Evolutionary conservation across 2,797 vertebrate species (phyloP).

Genomic region (Glyptemys insculpta): DNA sequence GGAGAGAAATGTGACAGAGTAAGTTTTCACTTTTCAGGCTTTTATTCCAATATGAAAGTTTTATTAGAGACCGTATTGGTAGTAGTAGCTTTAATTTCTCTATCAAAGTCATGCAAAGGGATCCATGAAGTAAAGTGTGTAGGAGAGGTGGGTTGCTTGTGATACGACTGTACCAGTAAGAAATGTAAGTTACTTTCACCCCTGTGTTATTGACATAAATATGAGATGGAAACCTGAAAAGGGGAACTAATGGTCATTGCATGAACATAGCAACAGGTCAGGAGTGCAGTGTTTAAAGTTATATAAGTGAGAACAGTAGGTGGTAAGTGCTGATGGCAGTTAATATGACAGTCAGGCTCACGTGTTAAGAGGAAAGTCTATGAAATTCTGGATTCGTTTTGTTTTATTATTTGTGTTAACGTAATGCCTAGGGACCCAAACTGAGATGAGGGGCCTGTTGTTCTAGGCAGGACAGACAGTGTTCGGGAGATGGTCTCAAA

Average conservation of each 20-base stretch:
- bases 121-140: no score
- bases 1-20: no score
- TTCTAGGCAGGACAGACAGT: not conserved
- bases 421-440: not conserved
- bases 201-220: not conserved
- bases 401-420: not conserved
- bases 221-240: not conserved
- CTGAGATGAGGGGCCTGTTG: not conserved
- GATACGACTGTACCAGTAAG: no score
- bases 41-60: no score
- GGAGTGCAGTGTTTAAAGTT: not conserved
- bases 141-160: no score
- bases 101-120: no score
- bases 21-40: no score
- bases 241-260: not conserved
- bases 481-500: constrained; percentile 12
- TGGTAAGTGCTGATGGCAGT: not conserved
- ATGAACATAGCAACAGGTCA: not conserved
- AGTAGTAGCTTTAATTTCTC: no score
- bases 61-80: no score
- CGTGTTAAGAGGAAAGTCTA: not conserved
- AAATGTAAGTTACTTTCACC: no score
- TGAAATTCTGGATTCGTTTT: not conserved
- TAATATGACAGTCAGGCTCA: not conserved
- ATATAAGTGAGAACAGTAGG: not conserved